These are phyloP conservation scores for Drosophila nr. perissopoda DNA, from an alignment of 2,888 invertebrate genomes.

Conservation along the genomic window DNA sequence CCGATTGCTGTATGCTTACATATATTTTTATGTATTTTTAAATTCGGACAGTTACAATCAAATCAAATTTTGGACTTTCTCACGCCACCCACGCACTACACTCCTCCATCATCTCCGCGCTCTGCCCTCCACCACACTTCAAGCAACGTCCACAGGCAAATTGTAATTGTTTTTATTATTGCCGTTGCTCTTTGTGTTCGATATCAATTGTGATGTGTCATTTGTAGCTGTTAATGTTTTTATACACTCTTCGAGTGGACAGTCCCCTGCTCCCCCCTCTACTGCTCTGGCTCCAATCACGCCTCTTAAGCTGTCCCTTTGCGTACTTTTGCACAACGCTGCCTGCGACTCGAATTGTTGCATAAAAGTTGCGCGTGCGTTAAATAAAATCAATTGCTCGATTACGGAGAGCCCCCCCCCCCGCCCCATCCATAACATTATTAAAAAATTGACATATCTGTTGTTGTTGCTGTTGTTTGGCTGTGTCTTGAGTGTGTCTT, in stretches of 20 bases:
- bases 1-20: not conserved
- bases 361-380: slow-evolving; percentile 65
- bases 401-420: slow-evolving; percentile 15
- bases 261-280: not conserved
- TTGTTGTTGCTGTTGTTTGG: not conserved
- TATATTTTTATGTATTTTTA: not conserved
- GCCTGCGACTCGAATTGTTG: slow-evolving; percentile 38
- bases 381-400: slow-evolving; percentile 71
- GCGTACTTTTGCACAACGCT: slow-evolving; percentile 50
- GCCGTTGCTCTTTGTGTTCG: slow-evolving; percentile 2
- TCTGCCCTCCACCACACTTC: not conserved
- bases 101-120: not conserved
- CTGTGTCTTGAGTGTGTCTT: slow-evolving; percentile 17
- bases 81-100: slow-evolving; percentile 61
- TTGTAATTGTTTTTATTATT: slow-evolving; percentile 24
- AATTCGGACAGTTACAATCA: not conserved
- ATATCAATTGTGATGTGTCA: slow-evolving; percentile 42
- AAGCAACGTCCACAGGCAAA: slow-evolving; percentile 20
- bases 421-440: not conserved
- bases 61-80: slow-evolving; percentile 52
- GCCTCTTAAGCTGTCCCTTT: slow-evolving; percentile 9
- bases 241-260: slow-evolving; percentile 16
- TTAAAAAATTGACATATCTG: slow-evolving; percentile 4
- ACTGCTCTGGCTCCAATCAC: not conserved
- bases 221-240: slow-evolving; percentile 52